These are phyloP conservation scores for Paedocypris micromegethes DNA, from an alignment of 2,797 vertebrate genomes.

Conservation along the genomic window DNA sequence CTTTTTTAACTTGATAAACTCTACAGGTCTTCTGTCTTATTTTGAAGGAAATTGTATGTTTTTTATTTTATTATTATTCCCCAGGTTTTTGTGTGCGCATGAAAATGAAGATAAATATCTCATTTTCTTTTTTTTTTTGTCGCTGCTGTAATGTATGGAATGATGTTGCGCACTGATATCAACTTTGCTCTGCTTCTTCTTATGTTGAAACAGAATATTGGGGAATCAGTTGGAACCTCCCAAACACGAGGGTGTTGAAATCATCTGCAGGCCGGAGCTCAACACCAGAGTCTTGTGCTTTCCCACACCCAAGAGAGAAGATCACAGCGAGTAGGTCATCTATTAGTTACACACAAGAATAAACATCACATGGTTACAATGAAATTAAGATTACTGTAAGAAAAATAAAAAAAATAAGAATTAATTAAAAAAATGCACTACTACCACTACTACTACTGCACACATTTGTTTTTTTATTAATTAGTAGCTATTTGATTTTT, in stretches of 20 bases:
- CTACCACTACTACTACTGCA: too few species aligned
- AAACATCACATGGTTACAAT: neutral
- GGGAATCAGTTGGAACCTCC: conserved; percentile 71
- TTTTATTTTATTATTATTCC: too few species aligned
- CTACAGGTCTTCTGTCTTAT: too few species aligned
- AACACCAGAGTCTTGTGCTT: conserved; percentile 7
- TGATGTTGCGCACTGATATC: neutral
- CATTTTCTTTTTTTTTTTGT: too few species aligned
- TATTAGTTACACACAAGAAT: neutral
- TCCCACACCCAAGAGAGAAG: conserved; percentile 36
- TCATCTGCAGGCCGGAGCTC: conserved; percentile 58
- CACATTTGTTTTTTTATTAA: too few species aligned
- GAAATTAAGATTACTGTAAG: neutral
- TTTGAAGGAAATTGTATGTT: too few species aligned
- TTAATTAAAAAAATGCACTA: too few species aligned
- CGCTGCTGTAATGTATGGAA: neutral
- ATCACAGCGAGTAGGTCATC: conserved; percentile 64
- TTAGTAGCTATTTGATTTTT: too few species aligned
- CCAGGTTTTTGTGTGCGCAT: too few species aligned
- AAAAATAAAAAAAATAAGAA: neutral
- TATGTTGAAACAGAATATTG: conserved; percentile 61
- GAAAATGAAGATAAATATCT: too few species aligned
- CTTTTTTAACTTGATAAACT: too few species aligned
- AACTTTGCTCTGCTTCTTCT: neutral
- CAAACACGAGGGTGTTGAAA: conserved; percentile 72